Conservation (phyloP, 2,888 invertebrate species). For the Pherbina coryleti region DNA sequence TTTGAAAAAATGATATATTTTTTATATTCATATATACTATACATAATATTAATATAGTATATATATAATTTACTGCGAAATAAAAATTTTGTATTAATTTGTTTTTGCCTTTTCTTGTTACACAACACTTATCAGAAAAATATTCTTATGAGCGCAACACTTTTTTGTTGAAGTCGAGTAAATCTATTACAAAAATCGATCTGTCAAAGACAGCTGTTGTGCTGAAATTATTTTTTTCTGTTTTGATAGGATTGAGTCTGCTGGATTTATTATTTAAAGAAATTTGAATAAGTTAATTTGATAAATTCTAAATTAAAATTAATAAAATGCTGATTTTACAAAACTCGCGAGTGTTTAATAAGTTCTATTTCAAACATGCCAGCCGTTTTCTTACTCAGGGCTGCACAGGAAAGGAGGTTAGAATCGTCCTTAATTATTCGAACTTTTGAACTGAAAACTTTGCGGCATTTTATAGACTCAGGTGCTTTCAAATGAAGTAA, state of each 20-base stretch:
- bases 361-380: slow-evolving; percentile 39
- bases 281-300: neutral
- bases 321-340: slow-evolving; percentile 42
- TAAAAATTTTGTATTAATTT: too few species aligned
- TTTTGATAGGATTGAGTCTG: neutral
- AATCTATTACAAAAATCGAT: neutral
- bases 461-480: slow-evolving; percentile 51
- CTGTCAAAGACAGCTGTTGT: slow-evolving; percentile 11
- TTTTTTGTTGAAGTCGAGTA: neutral
- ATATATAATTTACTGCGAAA: too few species aligned
- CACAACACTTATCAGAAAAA: too few species aligned
- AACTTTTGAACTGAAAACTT: neutral
- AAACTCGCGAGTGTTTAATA: slow-evolving; percentile 21
- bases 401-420: slow-evolving; percentile 54
- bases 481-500: slow-evolving; percentile 74
- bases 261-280: neutral
- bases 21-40: too few species aligned
- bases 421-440: neutral
- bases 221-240: neutral
- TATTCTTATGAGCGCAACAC: too few species aligned
- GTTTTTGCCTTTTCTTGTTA: too few species aligned
- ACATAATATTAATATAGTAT: too few species aligned
- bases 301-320: slow-evolving; percentile 38
- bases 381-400: slow-evolving; percentile 60
- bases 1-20: too few species aligned